phyloP scores from a whole-genome alignment of 2,113 vertebrate genomes.

The Mus pahari region DNA sequence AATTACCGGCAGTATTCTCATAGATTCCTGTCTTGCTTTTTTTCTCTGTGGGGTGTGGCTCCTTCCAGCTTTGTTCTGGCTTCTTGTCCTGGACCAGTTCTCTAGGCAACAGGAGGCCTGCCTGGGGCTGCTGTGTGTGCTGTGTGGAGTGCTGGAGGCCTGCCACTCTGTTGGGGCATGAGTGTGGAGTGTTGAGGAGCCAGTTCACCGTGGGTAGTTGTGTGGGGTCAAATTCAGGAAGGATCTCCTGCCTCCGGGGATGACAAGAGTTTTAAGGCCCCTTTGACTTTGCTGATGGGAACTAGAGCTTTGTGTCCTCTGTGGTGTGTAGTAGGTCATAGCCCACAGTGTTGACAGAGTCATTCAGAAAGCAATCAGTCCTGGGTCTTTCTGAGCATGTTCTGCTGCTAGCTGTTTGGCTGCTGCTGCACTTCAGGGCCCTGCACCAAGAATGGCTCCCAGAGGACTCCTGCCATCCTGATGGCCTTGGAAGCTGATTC shows the following conservation, averaged over 20 bases:
- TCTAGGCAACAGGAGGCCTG: neutral
- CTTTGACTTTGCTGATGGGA: neutral
- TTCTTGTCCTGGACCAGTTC: neutral
- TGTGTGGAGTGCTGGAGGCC: neutral
- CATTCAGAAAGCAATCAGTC: neutral
- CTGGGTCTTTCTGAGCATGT: neutral
- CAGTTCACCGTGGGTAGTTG: neutral
- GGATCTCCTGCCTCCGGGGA: neutral
- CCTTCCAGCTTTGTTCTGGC: neutral
- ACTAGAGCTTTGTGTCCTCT: neutral
- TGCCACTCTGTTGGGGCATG: neutral
- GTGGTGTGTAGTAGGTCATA: neutral
- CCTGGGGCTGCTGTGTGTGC: neutral
- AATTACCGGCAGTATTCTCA: neutral
- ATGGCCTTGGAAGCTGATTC: neutral
- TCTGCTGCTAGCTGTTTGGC: neutral
- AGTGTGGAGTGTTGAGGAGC: neutral
- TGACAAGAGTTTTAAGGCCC: neutral
- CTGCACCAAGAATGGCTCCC: neutral
- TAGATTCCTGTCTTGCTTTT: neutral
- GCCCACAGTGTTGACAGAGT: neutral
- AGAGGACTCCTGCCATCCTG: neutral
- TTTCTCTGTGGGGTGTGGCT: neutral
- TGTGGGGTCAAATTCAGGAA: neutral
- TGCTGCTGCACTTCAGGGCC: neutral